Evolutionary conservation across 1,140 invertebrate genomes (phyloP).

Genomic region (Harpegnathos saltator): DNA sequence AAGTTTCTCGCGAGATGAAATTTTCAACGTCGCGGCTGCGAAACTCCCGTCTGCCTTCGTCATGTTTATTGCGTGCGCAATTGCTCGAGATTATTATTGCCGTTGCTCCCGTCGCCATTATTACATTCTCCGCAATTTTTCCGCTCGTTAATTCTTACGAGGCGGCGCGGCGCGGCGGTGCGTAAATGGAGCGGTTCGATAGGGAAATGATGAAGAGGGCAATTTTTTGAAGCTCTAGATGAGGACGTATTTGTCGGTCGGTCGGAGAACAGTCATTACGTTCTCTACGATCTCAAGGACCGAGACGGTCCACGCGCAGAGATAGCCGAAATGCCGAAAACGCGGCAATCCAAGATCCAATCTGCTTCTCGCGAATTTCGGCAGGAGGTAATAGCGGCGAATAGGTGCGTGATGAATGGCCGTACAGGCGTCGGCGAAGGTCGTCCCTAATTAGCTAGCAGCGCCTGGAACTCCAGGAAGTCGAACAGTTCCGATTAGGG

Average conservation of each 20-base stretch:
- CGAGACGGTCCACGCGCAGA: not conserved
- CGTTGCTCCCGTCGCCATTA: constrained; percentile 25
- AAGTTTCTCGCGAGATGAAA: constrained; percentile 59
- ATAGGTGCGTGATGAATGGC: constrained; percentile 56
- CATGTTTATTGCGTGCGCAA: constrained; percentile 43
- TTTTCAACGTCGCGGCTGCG: constrained; percentile 43
- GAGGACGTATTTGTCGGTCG: not conserved
- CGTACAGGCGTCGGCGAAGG: constrained; percentile 38
- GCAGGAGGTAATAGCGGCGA: constrained; percentile 7
- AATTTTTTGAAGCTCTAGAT: not conserved
- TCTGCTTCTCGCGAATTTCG: constrained; percentile 25
- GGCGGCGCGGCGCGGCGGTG: too few species aligned
- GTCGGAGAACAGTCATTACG: not conserved
- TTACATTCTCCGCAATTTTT: not conserved
- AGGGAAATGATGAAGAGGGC: not conserved
- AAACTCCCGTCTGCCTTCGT: constrained; percentile 32
- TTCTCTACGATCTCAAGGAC: not conserved
- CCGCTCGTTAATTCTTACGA: not conserved
- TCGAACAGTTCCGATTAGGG: constrained; percentile 57
- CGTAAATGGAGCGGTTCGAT: not conserved
- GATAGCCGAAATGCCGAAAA: constrained; percentile 21
- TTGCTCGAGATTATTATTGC: constrained; percentile 51
- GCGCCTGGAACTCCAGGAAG: constrained; percentile 49
- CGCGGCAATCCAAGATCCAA: constrained; percentile 13
- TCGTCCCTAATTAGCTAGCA: constrained; percentile 44